Conservation (phyloP, 2,888 invertebrate species). For the Pyrocoelia pectoralis region DNA sequence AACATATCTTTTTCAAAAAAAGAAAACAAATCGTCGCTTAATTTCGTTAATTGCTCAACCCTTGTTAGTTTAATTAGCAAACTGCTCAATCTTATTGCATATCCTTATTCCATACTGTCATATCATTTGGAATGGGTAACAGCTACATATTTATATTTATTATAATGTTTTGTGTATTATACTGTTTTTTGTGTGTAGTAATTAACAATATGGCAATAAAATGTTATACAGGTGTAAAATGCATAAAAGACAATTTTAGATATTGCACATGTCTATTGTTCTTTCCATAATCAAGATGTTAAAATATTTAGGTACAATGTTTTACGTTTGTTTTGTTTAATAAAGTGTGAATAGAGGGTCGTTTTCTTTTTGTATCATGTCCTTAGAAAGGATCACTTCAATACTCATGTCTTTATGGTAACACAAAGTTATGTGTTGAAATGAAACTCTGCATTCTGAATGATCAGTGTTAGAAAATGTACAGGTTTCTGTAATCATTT, state of each 20-base stretch:
- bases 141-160: constrained; percentile 53
- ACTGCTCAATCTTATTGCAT: constrained; percentile 34
- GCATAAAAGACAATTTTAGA: constrained; percentile 56
- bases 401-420: too few relatives aligned
- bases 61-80: constrained; percentile 6
- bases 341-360: constrained; percentile 57
- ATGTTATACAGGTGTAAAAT: constrained; percentile 36
- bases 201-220: constrained; percentile 38
- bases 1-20: constrained; percentile 33
- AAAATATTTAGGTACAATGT: constrained; percentile 57
- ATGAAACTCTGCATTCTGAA: too few relatives aligned
- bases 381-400: too few relatives aligned
- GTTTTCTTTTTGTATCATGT: constrained; percentile 3
- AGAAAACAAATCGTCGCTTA: constrained; percentile 5
- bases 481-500: too few relatives aligned
- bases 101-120: constrained; percentile 22
- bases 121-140: constrained; percentile 48
- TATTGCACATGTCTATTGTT: constrained; percentile 59
- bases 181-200: constrained; percentile 39
- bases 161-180: constrained; percentile 50
- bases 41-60: constrained; percentile 9
- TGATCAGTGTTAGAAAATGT: too few relatives aligned
- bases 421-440: too few relatives aligned
- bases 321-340: constrained; percentile 60
- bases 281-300: constrained; percentile 60